Conservation (phyloP, 2,888 invertebrate genomes). For the Augochlorella aurata region DNA sequence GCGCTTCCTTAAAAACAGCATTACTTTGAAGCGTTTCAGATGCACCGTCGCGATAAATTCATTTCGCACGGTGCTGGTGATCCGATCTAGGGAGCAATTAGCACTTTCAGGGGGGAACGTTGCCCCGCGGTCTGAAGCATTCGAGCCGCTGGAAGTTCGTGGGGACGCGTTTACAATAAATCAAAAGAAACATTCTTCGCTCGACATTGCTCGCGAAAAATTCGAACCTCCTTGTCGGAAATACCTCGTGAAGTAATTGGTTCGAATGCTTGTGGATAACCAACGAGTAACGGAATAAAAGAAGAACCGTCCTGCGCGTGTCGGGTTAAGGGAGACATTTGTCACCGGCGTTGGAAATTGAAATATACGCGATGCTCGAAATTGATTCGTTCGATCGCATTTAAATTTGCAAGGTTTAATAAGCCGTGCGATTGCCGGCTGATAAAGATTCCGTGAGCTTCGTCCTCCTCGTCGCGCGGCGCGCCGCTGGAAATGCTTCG, state of each 20-base stretch:
- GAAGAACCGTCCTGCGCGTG: not conserved
- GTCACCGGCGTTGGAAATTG: slow-evolving; percentile 10
- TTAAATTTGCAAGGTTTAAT: slow-evolving; percentile 60
- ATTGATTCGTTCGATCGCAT: slow-evolving; percentile 45
- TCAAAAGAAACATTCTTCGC: not conserved
- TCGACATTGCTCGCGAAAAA: not conserved
- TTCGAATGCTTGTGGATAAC: not conserved
- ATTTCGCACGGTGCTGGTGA: slow-evolving; percentile 15
- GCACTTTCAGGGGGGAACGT: slow-evolving; percentile 54
- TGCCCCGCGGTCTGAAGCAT: slow-evolving; percentile 45
- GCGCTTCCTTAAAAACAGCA: slow-evolving; percentile 20
- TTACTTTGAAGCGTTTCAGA: slow-evolving; percentile 30
- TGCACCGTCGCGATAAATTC: slow-evolving; percentile 51
- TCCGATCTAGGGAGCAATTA: slow-evolving; percentile 60
- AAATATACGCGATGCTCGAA: slow-evolving; percentile 34
- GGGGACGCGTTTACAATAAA: slow-evolving; percentile 35
- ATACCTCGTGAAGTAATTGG: too few species aligned
- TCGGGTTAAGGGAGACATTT: not conserved
- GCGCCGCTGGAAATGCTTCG: slow-evolving; percentile 37
- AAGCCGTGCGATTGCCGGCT: slow-evolving; percentile 47
- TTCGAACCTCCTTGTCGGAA: not conserved
- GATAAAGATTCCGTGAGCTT: slow-evolving; percentile 30
- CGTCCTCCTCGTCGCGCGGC: slow-evolving; percentile 2
- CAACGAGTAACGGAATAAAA: not conserved
- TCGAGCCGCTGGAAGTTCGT: slow-evolving; percentile 43